Base-by-base conservation (phyloP, 92 coral and sea anemone species). In the Palythoa grandis region DNA sequence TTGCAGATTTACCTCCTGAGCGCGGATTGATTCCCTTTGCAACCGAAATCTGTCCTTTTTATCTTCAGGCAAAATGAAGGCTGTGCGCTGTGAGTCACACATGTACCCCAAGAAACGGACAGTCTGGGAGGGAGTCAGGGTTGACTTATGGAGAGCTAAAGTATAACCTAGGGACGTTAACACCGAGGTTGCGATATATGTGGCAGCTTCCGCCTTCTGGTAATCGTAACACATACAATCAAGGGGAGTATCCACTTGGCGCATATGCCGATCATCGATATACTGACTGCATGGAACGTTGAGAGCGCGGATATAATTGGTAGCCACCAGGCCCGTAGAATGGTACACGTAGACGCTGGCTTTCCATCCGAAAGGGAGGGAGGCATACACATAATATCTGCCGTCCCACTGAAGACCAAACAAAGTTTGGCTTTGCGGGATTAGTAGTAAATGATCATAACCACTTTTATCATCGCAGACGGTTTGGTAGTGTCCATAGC, bases 351-450 rank as follows among this genome's bases (percentile, higher is more conserved):
- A 91, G 7, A 92, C 91, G 71, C 91, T 88, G 5, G 92, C 93
- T 66, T 93, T 93, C 93, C 92, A 90, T 19, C 93, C 91, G 66
- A 93, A 93, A 39, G 93, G 96, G 39, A 91, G 74, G 54, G 92
- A n/a, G 10, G 78, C 68, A 43, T 73, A 88, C 3, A 84, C 39
- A 24, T 23, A 19, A 61, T 61, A 16, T 61, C 40, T 68, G 40
- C 86, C 92, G 3, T 88, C 82, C 92, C 96, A 93, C 7, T 77
- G 17, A 48, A 91, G 87, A 25, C 92, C 94, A 53, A 93, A 93
- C 82, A 91, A 39, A 20, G 93, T 91, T 38, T 78, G 79, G 72
- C 92, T 86, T 15, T 83, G 25, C 61, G 87, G 89, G 54, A 87
- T 65, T 37, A 91, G 48, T 14, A 60, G 38, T 2, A 93, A 14